phyloP scores from a whole-genome alignment of 2,797 vertebrate species.

The Bryconaethiops microstoma region DNA sequence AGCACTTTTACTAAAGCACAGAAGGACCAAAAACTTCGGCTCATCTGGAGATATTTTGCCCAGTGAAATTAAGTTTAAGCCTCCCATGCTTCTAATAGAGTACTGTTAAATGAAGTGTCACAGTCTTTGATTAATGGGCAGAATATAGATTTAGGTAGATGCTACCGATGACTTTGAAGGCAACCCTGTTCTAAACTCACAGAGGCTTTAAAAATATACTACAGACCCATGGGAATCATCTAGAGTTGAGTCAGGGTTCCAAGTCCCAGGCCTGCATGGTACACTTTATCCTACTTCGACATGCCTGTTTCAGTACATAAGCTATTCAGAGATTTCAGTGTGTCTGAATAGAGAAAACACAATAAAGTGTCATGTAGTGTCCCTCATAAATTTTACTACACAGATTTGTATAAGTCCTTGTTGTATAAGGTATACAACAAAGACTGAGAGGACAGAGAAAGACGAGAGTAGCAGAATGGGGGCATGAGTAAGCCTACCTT shows the following conservation, averaged over 20 bases:
- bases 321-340: background rate
- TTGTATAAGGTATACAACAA: background rate
- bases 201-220: background rate
- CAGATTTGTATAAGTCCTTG: no score
- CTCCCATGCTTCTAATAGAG: no score
- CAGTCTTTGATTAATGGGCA: background rate
- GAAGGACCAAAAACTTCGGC: background rate
- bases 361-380: background rate
- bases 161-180: background rate
- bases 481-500: conserved; percentile 90
- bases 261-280: background rate
- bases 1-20: background rate
- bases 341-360: background rate
- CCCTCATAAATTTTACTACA: no score
- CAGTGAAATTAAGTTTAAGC: background rate
- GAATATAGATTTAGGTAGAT: background rate
- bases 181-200: background rate
- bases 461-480: conserved; percentile 39
- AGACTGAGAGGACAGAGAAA: background rate
- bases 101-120: background rate
- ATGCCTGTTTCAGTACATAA: background rate
- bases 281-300: background rate
- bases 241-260: background rate
- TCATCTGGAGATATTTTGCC: background rate
- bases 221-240: background rate